phyloP scores from a whole-genome alignment of 92 coral and sea anemone genomes.

The Umimayanthus kanabou region DNA sequence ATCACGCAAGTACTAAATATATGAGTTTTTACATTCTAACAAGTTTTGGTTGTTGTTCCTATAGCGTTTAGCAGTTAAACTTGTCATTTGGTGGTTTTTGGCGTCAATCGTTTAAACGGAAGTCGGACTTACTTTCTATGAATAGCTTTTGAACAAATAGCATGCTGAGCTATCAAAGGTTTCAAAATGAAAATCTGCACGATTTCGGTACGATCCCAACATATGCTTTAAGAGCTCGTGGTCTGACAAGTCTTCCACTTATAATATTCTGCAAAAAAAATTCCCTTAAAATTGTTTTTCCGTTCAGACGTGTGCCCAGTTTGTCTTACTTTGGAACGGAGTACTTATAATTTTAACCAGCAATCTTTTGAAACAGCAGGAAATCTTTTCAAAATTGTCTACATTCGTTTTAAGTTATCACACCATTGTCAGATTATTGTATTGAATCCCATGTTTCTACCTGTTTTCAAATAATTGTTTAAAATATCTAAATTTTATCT shows the following conservation, averaged over 20 bases:
- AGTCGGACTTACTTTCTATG: not conserved
- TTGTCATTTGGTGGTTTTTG: not conserved
- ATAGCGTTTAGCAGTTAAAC: not conserved
- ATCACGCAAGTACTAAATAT: not conserved
- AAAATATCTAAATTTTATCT: too few species aligned
- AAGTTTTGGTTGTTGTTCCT: not conserved
- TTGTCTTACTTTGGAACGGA: too few species aligned
- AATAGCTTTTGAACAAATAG: not conserved
- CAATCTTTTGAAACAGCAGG: too few species aligned
- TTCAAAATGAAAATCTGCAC: too few species aligned
- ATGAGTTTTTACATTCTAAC: not conserved
- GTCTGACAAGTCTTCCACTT: too few species aligned
- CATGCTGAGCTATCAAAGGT: too few species aligned
- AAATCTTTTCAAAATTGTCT: not conserved
- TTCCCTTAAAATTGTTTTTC: too few species aligned
- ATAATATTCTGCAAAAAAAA: too few species aligned
- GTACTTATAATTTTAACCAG: too few species aligned
- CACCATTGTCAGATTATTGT: not conserved
- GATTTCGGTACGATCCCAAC: too few species aligned
- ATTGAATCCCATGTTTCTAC: not conserved
- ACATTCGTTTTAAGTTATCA: not conserved
- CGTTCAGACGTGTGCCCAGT: too few species aligned
- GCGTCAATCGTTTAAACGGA: not conserved
- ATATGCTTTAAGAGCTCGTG: too few species aligned
- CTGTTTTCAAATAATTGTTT: not conserved